Evolutionary conservation across 2,888 invertebrate genomes (phyloP), one percentile per base, ranked within the genome.

Genomic region (Stenodera caucasica): DNA sequence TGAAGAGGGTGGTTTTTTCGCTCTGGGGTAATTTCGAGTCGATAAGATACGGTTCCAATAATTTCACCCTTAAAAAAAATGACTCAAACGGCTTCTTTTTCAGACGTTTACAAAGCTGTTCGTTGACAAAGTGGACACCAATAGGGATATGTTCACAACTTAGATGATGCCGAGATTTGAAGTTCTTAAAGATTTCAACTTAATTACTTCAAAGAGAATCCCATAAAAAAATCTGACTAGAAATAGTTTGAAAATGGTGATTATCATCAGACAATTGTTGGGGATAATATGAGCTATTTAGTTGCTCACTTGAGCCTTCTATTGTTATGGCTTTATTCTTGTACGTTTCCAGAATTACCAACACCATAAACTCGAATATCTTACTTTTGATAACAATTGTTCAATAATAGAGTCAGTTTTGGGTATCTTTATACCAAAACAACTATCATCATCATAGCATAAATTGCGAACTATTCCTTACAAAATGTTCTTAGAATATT

Each of bases 341-440:
- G 57, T 51, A 32, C 61, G 55, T 55, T 50, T 18, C 49, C 40
- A 50, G 56, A 59, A 53, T 62, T 59, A 59, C 53, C 56, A 56
- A 53, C 45, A 51, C 51, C 55, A 60, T 56, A 53, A 57, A 60
- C 63, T 59, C 45, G 18, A 56, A 50, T 59, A 53, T 59, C 59
- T 63, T 51, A 59, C 57, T 63, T 63, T 59, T 63, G 59, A 63
- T 57, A 63, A 63, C 57, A 57, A 63, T 59, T 60, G 61, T 61
- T 52, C 54, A 54, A 45, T 49, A n/a, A 29, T 26, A 26, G 29
- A 49, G 21, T 45, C 12, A n/a, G 12, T 2, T 45, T 23, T 26
- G 26, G 45, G 12, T 45, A 45, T 45, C 45, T 45, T 21, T 12
- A 45, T 23, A 12, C 23, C 12, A 21, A 0, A 5, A 2, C 26